These are phyloP conservation scores for Gymnobelideus leadbeateri DNA, from an alignment of 2,113 vertebrate species.

Conservation along the genomic window DNA sequence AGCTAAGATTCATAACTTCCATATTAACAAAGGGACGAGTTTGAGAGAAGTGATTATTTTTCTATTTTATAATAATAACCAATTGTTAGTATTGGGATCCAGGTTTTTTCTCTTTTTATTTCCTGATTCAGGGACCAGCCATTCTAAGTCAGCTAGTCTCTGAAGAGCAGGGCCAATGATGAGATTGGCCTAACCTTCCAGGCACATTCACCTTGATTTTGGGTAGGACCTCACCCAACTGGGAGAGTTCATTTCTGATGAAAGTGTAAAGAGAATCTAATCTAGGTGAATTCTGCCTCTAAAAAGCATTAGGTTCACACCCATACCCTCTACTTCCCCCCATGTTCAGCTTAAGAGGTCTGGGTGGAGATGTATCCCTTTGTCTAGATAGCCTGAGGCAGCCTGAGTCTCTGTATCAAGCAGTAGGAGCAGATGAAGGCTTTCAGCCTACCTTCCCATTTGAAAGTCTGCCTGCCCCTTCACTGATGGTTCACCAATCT, in stretches of 20 bases:
- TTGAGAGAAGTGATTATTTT: neutral
- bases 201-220: neutral
- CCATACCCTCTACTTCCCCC: no score
- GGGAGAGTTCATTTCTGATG: neutral
- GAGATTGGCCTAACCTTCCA: neutral
- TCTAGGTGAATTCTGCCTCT: neutral
- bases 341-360: neutral
- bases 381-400: neutral
- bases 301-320: neutral
- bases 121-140: neutral
- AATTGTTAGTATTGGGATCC: neutral
- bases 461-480: neutral
- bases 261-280: no score
- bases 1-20: neutral
- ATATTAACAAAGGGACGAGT: neutral
- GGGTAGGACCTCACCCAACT: neutral
- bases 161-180: neutral
- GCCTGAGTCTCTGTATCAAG: neutral
- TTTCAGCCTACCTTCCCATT: neutral
- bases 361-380: neutral
- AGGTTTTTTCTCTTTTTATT: neutral
- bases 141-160: neutral
- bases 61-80: neutral
- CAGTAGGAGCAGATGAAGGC: neutral
- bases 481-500: neutral